Conservation (phyloP, 2,113 vertebrate genomes). For the Galeopterus variegatus region DNA sequence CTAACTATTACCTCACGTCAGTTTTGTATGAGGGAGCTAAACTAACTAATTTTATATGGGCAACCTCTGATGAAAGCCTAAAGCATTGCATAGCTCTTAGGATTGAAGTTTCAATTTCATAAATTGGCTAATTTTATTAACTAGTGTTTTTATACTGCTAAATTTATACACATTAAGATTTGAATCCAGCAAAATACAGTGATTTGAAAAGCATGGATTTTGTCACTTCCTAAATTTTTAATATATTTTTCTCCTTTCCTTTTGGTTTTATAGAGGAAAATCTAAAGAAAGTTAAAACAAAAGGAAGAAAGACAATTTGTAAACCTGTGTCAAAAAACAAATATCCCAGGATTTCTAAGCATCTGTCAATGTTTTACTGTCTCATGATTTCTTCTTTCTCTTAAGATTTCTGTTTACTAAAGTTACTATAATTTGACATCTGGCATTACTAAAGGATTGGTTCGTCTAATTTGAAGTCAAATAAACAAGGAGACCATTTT, state of each 20-base stretch:
- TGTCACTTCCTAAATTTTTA: neutral
- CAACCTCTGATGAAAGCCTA: neutral
- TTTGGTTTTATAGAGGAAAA: slow-evolving; percentile 51
- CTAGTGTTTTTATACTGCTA: slow-evolving; percentile 59
- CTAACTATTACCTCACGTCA: neutral
- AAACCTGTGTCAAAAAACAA: neutral
- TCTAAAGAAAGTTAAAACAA: neutral
- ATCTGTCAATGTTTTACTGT: neutral
- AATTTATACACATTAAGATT: slow-evolving; percentile 76
- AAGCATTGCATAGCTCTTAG: slow-evolving; percentile 23
- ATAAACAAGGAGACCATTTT: neutral
- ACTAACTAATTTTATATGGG: neutral
- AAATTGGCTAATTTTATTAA: neutral
- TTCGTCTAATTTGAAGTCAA: neutral
- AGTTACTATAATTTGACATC: neutral
- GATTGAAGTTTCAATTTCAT: neutral
- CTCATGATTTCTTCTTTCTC: neutral
- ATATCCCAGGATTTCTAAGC: neutral
- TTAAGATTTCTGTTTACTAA: neutral
- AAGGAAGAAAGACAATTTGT: neutral
- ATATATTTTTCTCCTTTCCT: neutral
- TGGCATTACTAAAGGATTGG: neutral
- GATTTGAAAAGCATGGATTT: slow-evolving; percentile 10
- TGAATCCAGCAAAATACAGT: neutral
- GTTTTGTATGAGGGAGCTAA: neutral